These are phyloP conservation scores for Drosophila sulfurigaster DNA, from an alignment of 1,140 invertebrate genomes.

Conservation along the genomic window DNA sequence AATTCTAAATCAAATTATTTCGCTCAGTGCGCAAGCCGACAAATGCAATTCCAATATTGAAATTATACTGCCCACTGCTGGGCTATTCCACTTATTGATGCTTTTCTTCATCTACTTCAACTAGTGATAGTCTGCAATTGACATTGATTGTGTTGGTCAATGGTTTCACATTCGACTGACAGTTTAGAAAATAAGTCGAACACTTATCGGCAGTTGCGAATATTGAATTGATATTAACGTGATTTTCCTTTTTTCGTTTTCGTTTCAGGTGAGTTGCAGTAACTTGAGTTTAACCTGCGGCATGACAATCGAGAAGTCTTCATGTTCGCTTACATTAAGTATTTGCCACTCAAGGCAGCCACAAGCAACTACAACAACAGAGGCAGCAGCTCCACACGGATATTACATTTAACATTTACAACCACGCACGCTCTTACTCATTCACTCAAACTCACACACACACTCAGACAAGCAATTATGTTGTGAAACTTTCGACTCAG, in stretches of 20 bases:
- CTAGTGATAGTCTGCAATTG: slow-evolving; percentile 42
- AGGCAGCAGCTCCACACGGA: slow-evolving; percentile 14
- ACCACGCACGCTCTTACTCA: slow-evolving; percentile 12
- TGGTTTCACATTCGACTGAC: slow-evolving; percentile 1
- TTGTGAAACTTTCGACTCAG: slow-evolving; percentile 40
- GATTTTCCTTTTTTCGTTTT: slow-evolving; percentile 23
- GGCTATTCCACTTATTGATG: slow-evolving; percentile 40
- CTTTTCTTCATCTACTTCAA: slow-evolving; percentile 17
- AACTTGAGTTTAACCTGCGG: not conserved
- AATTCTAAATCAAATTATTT: not conserved
- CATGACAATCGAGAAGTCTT: not conserved
- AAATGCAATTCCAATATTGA: slow-evolving; percentile 54
- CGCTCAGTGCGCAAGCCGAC: slow-evolving; percentile 20
- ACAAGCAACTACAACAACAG: slow-evolving; percentile 20
- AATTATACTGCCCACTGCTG: slow-evolving; percentile 51
- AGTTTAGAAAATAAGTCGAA: not conserved
- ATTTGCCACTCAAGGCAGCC: slow-evolving; percentile 38
- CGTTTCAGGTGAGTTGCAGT: slow-evolving; percentile 49
- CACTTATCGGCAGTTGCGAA: slow-evolving; percentile 15
- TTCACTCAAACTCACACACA: not conserved
- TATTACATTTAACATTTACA: slow-evolving; percentile 54
- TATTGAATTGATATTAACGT: slow-evolving; percentile 46
- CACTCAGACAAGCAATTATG: slow-evolving; percentile 67
- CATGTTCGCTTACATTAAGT: slow-evolving; percentile 32
- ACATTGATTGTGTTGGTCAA: slow-evolving; percentile 55